phyloP scores from a whole-genome alignment of 2,113 vertebrate genomes.

The Oryzias woworae region DNA sequence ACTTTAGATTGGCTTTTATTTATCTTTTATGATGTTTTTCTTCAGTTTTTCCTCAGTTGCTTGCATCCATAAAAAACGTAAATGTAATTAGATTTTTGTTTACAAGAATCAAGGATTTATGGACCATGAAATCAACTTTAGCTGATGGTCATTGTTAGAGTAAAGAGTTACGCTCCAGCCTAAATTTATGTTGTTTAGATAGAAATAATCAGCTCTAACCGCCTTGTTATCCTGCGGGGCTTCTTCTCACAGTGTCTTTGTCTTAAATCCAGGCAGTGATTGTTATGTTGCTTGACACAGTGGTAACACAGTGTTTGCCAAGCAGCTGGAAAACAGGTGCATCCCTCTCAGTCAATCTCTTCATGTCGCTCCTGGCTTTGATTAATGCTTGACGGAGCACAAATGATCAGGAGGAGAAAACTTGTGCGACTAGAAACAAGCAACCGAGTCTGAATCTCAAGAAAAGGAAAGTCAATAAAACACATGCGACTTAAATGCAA shows the following conservation, averaged over 20 bases:
- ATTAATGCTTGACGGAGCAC: slow-evolving; percentile 48
- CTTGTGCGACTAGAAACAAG: slow-evolving; percentile 7
- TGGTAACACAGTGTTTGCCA: slow-evolving; percentile 53
- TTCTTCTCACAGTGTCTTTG: slow-evolving; percentile 12
- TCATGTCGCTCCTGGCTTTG: slow-evolving; percentile 46
- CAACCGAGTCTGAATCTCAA: neutral
- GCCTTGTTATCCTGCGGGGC: neutral
- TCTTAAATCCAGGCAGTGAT: slow-evolving; percentile 32
- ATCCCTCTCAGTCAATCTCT: slow-evolving; percentile 46
- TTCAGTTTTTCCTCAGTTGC: too few relatives aligned
- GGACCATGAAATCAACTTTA: neutral
- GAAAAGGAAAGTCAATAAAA: neutral
- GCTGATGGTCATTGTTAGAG: slow-evolving; percentile 2
- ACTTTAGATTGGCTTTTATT: too few relatives aligned
- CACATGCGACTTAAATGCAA: slow-evolving; percentile 11
- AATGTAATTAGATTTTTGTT: too few relatives aligned
- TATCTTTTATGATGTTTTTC: too few relatives aligned
- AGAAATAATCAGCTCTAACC: slow-evolving; percentile 26
- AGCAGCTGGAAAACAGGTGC: slow-evolving; percentile 70
- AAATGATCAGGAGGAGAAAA: slow-evolving; percentile 34
- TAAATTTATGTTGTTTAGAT: slow-evolving; percentile 18
- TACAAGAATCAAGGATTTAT: too few relatives aligned
- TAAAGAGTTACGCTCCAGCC: slow-evolving; percentile 2
- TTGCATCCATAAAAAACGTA: too few relatives aligned
- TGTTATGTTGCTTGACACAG: slow-evolving; percentile 53